phyloP scores from a whole-genome alignment of 2,113 vertebrate species.

The Malaclemys terrapin region DNA sequence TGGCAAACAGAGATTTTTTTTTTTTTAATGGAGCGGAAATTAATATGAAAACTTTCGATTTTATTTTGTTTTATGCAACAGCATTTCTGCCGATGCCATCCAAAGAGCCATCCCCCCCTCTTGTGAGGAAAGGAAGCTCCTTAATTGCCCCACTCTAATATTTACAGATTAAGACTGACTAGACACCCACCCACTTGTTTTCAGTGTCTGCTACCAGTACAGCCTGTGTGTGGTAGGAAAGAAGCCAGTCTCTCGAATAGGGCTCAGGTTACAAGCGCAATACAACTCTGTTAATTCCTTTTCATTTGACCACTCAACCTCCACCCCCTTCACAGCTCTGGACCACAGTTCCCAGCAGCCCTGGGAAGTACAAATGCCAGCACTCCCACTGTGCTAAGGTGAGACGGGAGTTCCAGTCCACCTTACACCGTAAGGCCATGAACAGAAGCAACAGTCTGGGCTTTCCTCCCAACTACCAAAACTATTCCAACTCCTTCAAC shows the following conservation, averaged over 20 bases:
- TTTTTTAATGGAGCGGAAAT: background rate
- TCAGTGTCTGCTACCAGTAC: background rate
- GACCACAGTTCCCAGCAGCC: background rate
- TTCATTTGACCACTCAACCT: background rate
- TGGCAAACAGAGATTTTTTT: background rate
- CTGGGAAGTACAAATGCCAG: background rate
- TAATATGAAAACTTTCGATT: background rate
- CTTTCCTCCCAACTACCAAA: background rate
- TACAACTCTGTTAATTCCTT: background rate
- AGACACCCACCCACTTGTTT: background rate
- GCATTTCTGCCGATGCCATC: background rate
- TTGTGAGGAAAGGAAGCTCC: background rate
- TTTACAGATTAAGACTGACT: background rate
- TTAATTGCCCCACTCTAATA: background rate
- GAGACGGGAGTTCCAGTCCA: background rate
- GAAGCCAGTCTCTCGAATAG: background rate
- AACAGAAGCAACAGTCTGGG: background rate
- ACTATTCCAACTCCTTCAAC: background rate
- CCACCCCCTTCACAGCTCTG: background rate
- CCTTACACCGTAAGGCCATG: background rate
- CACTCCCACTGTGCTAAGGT: background rate
- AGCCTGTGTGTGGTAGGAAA: background rate
- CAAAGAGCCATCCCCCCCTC: background rate
- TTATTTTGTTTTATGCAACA: background rate
- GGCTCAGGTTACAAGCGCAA: background rate